A percentile compares a stretch with the other conserved stretches of the same genome.
These are phyloP conservation scores for Archips crataeganus DNA, from an alignment of 2,888 invertebrate species.

Conservation along the genomic window DNA sequence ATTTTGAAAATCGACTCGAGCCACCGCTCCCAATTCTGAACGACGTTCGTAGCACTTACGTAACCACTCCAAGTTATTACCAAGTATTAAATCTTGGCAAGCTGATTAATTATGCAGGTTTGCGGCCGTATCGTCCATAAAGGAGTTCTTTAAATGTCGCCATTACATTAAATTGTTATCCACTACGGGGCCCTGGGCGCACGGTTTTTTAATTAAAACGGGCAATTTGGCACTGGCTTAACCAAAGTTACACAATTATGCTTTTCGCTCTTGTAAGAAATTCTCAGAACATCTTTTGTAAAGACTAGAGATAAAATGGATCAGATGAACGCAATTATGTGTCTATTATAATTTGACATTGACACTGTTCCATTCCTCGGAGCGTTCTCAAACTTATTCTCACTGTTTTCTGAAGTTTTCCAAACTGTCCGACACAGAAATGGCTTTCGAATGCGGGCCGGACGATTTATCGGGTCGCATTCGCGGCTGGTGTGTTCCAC, in stretches of 20 bases:
- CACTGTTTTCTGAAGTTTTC: constrained; percentile 22
- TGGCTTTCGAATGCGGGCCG: constrained; percentile 53
- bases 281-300: constrained; percentile 50
- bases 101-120: constrained; percentile 72
- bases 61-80: constrained; percentile 40
- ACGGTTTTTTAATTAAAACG: constrained; percentile 79
- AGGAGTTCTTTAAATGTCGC: constrained; percentile 73
- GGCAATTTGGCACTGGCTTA: constrained; percentile 69
- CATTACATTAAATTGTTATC: constrained; percentile 79
- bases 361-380: constrained; percentile 4
- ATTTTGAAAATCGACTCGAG: constrained; percentile 3
- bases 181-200: constrained; percentile 68
- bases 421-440: constrained; percentile 37
- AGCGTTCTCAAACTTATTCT: constrained; percentile 19
- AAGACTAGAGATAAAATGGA: background rate
- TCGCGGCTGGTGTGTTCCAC: constrained; percentile 57
- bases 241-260: constrained; percentile 70
- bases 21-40: constrained; percentile 25
- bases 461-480: constrained; percentile 62
- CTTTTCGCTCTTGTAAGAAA: constrained; percentile 61
- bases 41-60: constrained; percentile 31
- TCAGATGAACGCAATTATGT: background rate
- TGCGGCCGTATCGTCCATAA: constrained; percentile 68
- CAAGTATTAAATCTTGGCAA: constrained; percentile 41
- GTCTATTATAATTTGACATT: background rate